Base-by-base conservation (phyloP, 1,140 invertebrate species). In the Capitella teleta region DNA sequence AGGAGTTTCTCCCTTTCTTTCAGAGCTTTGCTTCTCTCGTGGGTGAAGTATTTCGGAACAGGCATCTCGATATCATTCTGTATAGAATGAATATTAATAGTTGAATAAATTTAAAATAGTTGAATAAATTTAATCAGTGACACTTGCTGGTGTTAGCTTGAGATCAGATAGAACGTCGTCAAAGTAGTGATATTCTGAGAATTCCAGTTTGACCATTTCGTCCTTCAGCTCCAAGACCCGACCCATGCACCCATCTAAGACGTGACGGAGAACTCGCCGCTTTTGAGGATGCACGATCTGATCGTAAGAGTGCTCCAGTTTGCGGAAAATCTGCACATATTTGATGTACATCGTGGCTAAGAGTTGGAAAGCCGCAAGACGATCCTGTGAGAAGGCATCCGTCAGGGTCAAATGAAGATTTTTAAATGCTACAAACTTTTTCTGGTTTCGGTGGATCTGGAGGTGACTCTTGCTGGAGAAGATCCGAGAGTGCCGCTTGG, bases 231-330 rank as follows among this genome's bases (percentile, higher is more conserved):
- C 78, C 5, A 78, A 52, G 5, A 78, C 61, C 40, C 90, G 76
- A 3, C 86, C 89, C 37, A 93, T 76, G 24, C 79, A 79, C 1
- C 82, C 80, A 65, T 93, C 87, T 0, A 95, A 65, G 1, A 91
- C 64, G 54, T 83, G 81, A 40, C 81, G 79, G 0, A 95, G 75
- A 2, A 94, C 72, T 25, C 83, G 61, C 36, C 89, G 73, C 65
- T 95, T 95, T 68, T 96, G 92, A 0, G 91, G 88, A 63, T 96
- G 92, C 24, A 92, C 76, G 48, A 92, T 79, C 73, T 90, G 88
- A 63, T 94, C 89, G 60, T 92, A 87, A 49, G 86, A 86, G 52
- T 79, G 70, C 60, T 87, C 82, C 8, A 96, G 62, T 52, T 79
- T 80, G 49, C 85, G 80, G 10, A 84, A 78, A 0, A 87, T 76